Percentiles rank a stretch among this genome's conserved stretches.
Conservation (phyloP, 2,888 invertebrate genomes). For the Cremastinae sp. region DNA sequence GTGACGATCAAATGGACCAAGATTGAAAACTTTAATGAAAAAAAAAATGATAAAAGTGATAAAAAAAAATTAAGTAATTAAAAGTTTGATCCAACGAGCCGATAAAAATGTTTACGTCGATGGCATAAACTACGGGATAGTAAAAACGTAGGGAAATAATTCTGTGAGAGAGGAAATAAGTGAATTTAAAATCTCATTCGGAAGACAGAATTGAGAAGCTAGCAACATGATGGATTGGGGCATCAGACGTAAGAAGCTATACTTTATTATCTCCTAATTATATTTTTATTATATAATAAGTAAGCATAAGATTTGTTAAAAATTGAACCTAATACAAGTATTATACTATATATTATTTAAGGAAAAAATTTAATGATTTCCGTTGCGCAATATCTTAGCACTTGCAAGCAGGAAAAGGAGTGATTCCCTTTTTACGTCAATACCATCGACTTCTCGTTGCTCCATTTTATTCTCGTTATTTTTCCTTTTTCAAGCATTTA, state of each 20-base stretch:
- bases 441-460: constrained; percentile 37
- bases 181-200: constrained; percentile 24
- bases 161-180: constrained; percentile 35
- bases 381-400: constrained; percentile 29
- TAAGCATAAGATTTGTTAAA: neutral
- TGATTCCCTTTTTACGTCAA: constrained; percentile 5
- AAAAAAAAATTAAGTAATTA: neutral
- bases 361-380: constrained; percentile 12
- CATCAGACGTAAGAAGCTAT: constrained; percentile 85
- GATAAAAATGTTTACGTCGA: constrained; percentile 9
- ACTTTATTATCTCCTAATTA: constrained; percentile 3
- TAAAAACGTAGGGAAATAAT: constrained; percentile 11
- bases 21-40: constrained; percentile 8
- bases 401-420: constrained; percentile 40
- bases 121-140: neutral
- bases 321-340: neutral
- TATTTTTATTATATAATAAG: constrained; percentile 33
- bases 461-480: constrained; percentile 39
- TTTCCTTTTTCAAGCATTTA: too few relatives aligned
- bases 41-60: constrained; percentile 16
- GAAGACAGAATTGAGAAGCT: constrained; percentile 47
- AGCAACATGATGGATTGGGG: constrained; percentile 88
- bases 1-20: constrained; percentile 35
- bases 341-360: neutral
- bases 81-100: neutral